Conservation (phyloP, 2,888 invertebrate species). For the Leucophora obtusa region DNA sequence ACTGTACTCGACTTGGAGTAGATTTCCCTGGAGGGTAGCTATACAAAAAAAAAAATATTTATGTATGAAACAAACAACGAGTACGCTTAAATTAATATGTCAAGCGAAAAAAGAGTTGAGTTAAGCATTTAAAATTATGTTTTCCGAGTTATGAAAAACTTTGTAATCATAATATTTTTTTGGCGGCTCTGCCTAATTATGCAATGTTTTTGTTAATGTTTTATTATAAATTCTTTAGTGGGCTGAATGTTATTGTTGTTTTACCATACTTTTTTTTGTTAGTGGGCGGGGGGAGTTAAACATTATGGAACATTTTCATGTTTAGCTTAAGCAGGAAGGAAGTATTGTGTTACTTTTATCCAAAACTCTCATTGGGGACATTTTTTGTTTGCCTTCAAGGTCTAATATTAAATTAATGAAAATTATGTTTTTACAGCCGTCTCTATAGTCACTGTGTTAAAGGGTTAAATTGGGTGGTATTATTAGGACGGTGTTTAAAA, state of each 20-base stretch:
- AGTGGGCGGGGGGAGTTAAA: background rate
- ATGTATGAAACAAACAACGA: background rate
- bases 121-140: conserved; percentile 39
- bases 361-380: conserved; percentile 67
- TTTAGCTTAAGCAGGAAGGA: conserved; percentile 48
- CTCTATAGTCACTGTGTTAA: conserved; percentile 14
- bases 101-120: conserved; percentile 62
- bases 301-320: background rate
- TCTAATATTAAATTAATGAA: conserved; percentile 73
- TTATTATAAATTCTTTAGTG: conserved; percentile 41
- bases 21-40: conserved; percentile 67
- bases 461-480: conserved; percentile 50
- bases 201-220: conserved; percentile 56
- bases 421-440: conserved; percentile 65
- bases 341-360: conserved; percentile 32
- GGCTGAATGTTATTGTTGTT: conserved; percentile 21
- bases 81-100: conserved; percentile 67
- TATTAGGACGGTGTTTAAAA: conserved; percentile 66
- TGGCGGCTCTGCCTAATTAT: conserved; percentile 66
- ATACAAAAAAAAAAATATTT: conserved; percentile 40
- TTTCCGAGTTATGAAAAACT: conserved; percentile 45
- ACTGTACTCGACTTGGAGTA: conserved; percentile 39
- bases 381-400: conserved; percentile 63
- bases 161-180: conserved; percentile 35
- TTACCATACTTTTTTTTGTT: background rate